Percentiles rank a stretch among this genome's conserved stretches.
These are phyloP conservation scores for Colletes latitarsis DNA, from an alignment of 1,140 invertebrate species.

Conservation along the genomic window DNA sequence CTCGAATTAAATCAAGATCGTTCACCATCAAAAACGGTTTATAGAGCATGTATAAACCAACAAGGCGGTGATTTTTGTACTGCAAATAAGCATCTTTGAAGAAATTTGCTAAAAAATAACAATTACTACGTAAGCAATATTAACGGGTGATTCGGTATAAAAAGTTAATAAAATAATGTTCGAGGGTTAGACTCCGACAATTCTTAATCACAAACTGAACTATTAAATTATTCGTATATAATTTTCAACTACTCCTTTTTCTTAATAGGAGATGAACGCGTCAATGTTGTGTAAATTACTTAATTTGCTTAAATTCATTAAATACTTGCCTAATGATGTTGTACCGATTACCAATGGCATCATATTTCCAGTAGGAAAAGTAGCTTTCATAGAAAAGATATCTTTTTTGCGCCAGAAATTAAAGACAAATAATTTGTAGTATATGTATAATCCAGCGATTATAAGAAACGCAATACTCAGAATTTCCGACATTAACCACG, in stretches of 20 bases:
- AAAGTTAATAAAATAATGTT: too few relatives aligned
- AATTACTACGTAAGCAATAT: background rate
- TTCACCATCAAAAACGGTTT: slow-evolving; percentile 78
- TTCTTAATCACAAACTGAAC: too few relatives aligned
- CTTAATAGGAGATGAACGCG: too few relatives aligned
- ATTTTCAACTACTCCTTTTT: too few relatives aligned
- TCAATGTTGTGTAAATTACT: too few relatives aligned
- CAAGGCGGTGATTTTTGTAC: slow-evolving; percentile 40
- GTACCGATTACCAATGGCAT: slow-evolving; percentile 71
- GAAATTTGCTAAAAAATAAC: slow-evolving; percentile 48
- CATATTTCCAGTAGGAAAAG: slow-evolving; percentile 80
- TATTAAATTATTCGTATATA: too few relatives aligned
- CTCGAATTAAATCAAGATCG: slow-evolving; percentile 80
- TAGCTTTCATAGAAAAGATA: slow-evolving; percentile 71
- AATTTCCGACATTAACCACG: slow-evolving; percentile 5
- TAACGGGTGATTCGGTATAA: too few relatives aligned
- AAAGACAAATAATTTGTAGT: slow-evolving; percentile 64
- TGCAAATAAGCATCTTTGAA: slow-evolving; percentile 49
- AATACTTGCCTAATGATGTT: slow-evolving; percentile 54
- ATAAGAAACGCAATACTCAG: background rate
- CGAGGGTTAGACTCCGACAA: too few relatives aligned
- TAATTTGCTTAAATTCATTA: background rate
- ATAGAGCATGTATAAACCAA: slow-evolving; percentile 80
- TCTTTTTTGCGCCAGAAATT: slow-evolving; percentile 72
- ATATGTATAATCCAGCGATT: slow-evolving; percentile 55